Evolutionary conservation across 2,888 invertebrate genomes (phyloP), one percentile per base, ranked within the genome.

Genomic region (Eudemis profundana): DNA sequence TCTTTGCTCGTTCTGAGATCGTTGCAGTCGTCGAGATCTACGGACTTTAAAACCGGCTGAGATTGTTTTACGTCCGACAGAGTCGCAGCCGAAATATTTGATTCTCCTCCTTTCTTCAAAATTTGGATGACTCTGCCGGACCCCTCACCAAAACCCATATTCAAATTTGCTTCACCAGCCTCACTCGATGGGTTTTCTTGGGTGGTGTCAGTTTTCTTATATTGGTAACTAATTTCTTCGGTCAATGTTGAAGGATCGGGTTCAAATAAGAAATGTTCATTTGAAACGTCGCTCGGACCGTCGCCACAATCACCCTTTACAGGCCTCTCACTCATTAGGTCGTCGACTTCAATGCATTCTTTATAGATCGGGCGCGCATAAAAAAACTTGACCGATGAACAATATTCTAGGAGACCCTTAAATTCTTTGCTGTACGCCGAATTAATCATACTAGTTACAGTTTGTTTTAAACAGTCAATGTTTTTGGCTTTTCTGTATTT

Each of bases 131-230:
- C 92, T 91, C 93, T 92, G 93, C 81, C 93, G 93, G 93, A 93
- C 93, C 86, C 75, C 87, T 92, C 92, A 92, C 92, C 92, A 93
- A 93, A 93, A 93, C 92, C 93, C 93, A 85, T 90, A 85, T 79
- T 86, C 86, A 87, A 89, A 87, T 89, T 90, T 12, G 76, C 83
- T 85, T 90, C 87, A 36, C 74, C 78, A 66, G 76, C 76, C 49
- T 83, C 76, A 68, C 72, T 72, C 50, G 72, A 72, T 56, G 70
- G 66, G 53, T 75, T 76, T 66, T 78, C 73, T 21, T 21, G 44
- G 23, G 44, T 14, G 38, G 53, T 33, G 46, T 60, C 60, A 19
- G 68, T 70, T 69, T 84, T 80, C 8, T 71, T 72, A 67, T 82
- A 79, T 14, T 80, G 73, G 46, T 74, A 68, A 23, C 70, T 71